Percentiles rank a stretch among this genome's conserved stretches.
These are phyloP conservation scores for Amiota mariae DNA, from an alignment of 2,888 invertebrate species.

Conservation along the genomic window DNA sequence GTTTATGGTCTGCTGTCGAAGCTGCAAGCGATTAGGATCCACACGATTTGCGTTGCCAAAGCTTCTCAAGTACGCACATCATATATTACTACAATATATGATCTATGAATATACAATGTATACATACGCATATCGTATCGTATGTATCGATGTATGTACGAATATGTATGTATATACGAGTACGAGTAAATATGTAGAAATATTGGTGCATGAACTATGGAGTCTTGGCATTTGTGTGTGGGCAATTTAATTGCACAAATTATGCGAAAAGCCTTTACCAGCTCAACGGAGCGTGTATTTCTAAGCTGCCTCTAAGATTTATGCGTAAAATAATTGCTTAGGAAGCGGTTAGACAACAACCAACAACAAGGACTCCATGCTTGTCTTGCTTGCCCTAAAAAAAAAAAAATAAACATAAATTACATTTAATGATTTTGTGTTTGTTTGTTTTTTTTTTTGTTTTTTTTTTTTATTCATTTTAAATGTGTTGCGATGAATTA, in stretches of 20 bases:
- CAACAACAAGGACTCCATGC: not conserved
- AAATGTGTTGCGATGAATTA: not conserved
- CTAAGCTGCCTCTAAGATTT: constrained; percentile 47
- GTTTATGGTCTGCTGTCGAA: not conserved
- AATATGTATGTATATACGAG: not conserved
- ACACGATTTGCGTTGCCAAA: not conserved
- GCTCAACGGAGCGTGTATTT: constrained; percentile 46
- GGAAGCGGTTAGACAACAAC: constrained; percentile 29
- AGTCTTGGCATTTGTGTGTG: constrained; percentile 22
- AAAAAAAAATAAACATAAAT: too few relatives aligned
- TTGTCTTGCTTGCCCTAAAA: not conserved
- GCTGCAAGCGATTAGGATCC: too few relatives aligned
- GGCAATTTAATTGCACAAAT: constrained; percentile 40
- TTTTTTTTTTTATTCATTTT: too few relatives aligned
- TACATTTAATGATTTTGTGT: too few relatives aligned
- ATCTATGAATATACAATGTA: not conserved
- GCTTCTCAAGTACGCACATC: too few relatives aligned
- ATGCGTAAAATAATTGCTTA: constrained; percentile 56
- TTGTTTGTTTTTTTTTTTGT: too few relatives aligned
- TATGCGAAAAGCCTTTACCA: constrained; percentile 40
- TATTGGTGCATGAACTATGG: constrained; percentile 14
- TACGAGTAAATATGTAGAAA: too few relatives aligned
- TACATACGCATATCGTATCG: not conserved
- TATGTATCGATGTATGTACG: not conserved
- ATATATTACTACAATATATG: not conserved